These are phyloP conservation scores for Chironomus riparius DNA, from an alignment of 2,888 invertebrate species.

Conservation along the genomic window DNA sequence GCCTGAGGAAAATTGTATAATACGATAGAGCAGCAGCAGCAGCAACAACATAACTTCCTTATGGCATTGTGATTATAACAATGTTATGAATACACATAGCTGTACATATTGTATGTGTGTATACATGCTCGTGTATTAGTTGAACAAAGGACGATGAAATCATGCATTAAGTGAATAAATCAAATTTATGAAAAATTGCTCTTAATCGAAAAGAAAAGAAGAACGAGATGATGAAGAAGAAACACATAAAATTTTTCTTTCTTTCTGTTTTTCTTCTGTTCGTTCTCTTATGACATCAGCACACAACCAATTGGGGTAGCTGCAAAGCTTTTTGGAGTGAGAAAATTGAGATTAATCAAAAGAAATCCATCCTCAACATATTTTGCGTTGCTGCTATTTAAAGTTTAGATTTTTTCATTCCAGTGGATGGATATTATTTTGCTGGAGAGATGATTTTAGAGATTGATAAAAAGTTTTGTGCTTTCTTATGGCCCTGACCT, in stretches of 20 bases:
- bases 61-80: neutral
- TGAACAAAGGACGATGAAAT: constrained; percentile 7
- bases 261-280: neutral
- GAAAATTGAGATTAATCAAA: neutral
- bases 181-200: constrained; percentile 25
- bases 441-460: no score
- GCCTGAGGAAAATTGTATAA: no score
- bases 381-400: neutral
- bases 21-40: no score
- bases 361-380: constrained; percentile 1
- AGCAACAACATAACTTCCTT: neutral
- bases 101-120: neutral
- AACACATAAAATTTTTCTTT: neutral
- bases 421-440: neutral
- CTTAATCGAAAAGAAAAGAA: constrained; percentile 4
- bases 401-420: neutral
- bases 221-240: neutral
- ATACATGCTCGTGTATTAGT: neutral
- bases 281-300: neutral
- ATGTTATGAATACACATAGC: no score
- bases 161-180: constrained; percentile 25
- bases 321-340: neutral
- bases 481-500: no score
- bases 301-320: neutral
- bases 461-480: no score